These are phyloP conservation scores for Alces alces DNA, from an alignment of 2,113 vertebrate genomes.

Conservation along the genomic window DNA sequence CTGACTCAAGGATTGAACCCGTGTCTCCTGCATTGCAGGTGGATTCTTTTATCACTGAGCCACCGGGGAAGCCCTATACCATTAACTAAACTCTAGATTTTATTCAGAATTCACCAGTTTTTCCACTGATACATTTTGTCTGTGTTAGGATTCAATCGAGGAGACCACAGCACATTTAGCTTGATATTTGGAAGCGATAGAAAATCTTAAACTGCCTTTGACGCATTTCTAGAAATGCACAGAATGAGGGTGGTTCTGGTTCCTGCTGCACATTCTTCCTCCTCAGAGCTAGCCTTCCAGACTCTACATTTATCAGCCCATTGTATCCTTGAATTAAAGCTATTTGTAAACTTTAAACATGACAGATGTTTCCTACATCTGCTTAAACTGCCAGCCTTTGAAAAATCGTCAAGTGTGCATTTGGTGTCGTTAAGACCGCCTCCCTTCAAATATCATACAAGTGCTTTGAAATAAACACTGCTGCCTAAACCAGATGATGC, in stretches of 20 bases:
- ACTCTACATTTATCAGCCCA: not conserved
- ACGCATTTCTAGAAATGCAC: not conserved
- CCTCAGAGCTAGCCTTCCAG: not conserved
- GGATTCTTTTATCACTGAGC: not conserved
- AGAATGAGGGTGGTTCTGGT: not conserved
- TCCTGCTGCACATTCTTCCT: not conserved
- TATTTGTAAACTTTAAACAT: not conserved
- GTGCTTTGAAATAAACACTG: not conserved
- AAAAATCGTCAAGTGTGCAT: not conserved
- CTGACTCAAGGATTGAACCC: not conserved
- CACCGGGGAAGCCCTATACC: not conserved
- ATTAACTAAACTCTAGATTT: not conserved
- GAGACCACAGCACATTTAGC: not conserved
- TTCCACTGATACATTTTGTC: not conserved
- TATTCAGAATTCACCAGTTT: not conserved
- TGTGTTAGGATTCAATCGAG: not conserved
- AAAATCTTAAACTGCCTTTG: not conserved
- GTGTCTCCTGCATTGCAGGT: fast-evolving
- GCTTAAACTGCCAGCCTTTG: not conserved
- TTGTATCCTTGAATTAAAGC: not conserved
- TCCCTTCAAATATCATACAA: not conserved
- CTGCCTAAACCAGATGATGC: not conserved
- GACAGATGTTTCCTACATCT: slow-evolving; percentile 2
- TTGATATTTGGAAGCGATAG: not conserved
- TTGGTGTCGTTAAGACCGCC: not conserved